Evolutionary conservation across 2,888 invertebrate species (phyloP), one percentile per base, ranked within the genome.

Genomic region (Synanthedon andrenaeformis): DNA sequence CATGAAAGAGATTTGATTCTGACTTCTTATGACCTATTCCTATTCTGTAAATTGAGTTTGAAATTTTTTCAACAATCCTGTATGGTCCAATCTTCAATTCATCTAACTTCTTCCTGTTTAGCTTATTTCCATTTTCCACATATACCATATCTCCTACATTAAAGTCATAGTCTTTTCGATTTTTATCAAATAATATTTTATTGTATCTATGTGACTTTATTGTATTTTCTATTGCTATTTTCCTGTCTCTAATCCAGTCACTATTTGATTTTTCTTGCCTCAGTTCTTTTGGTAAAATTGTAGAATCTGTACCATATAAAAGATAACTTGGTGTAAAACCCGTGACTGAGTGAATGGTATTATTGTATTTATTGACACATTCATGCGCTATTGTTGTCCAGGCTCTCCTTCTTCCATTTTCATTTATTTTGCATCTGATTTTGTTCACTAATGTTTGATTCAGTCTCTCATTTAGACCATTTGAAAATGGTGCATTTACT

Each of bases 301-400:
- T 55, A 13, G 53, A 55, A 55, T 57, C 54, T 53, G 56, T 59
- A 51, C 64, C 61, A 53, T 61, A 53, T 51, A 65, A 54, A 52
- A 65, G 51, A 54, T 62, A 61, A 55, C 54, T 61, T 51, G 60
- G 60, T 53, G 62, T 52, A 55, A 63, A 63, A 19, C 57, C 56
- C 8, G 61, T 64, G n/a, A 62, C 56, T 53, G 62, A 52, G 53
- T 64, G 61, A 48, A 59, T 56, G 23, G 62, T 62, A 49, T 58
- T 55, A 56, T 62, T 63, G 50, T 62, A 61, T 58, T 55, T 61
- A 42, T 57, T 41, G 45, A 58, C 56, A 57, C 59, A 62, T 45
- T 59, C 55, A 19, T 55, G 54, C 10, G 59, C 61, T 49, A 62
- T 59, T 41, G 57, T 63, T 58, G 62, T 61, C 60, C 60, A 62